Evolutionary conservation across 2,113 vertebrate species (phyloP), one percentile per base, ranked within the genome.

Genomic region (Procapra przewalskii): DNA sequence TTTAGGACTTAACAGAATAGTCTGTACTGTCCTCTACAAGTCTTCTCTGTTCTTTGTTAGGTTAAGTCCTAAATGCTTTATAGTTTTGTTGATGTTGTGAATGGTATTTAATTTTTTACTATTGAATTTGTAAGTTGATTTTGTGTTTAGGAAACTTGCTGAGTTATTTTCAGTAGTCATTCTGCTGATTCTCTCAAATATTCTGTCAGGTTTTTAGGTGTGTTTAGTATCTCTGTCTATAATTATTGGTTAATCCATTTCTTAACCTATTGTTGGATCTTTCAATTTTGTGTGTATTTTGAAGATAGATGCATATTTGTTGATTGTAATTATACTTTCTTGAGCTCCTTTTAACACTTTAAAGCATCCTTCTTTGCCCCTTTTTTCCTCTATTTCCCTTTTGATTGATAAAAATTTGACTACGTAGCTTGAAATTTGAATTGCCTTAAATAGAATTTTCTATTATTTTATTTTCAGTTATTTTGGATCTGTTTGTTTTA

Each of bases 261-360:
- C 67, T 90, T 36, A 60, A 40, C 3, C 4, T 82, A 11, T 75
- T 82, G 25, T 23, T 60, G 33, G 31, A 71, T 97, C 50, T 90
- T 40, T 95, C 40, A 36, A 0, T 75, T 81, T 43, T 88, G 88
- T 89, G 36, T 36, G 7, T 86, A 86, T 95, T 93, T 92, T 95
- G 67, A 90, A 67, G 43, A 86, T 87, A 12, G 5, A 10, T 90
- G 2, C 23, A 45, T 36, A 7, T 81, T 45, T 93, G 17, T 81
- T 95, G 23, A 19, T 59, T 50, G 60, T 90, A 93, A 45, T 92
- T 85, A 81, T 80, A 95, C 59, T 60, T 95, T 90, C 40, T 89
- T 55, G 23, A 93, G 36, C 21, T 92, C 19, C 31, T 93, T 67
- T 95, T 40, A 85, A 40, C 14, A 94, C 62, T 84, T 81, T 43